Evolutionary conservation across 2,113 vertebrate genomes (phyloP).

Genomic region (Otolemur garnettii): DNA sequence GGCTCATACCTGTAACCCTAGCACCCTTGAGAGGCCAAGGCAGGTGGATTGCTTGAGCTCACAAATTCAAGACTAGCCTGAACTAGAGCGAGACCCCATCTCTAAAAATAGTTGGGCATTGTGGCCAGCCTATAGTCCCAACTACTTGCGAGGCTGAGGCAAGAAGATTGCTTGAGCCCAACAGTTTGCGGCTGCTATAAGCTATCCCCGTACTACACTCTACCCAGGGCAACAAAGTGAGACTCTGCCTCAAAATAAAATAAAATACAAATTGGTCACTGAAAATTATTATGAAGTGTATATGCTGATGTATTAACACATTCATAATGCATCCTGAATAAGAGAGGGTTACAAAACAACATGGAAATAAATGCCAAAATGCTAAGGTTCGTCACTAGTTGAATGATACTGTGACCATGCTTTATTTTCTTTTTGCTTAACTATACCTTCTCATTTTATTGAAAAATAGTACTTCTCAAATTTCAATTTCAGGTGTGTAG

Average conservation of each 20-base stretch:
- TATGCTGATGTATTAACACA: neutral
- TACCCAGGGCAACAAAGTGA: too few species aligned
- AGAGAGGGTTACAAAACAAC: neutral
- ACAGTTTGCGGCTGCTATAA: too few species aligned
- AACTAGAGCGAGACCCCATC: too few species aligned
- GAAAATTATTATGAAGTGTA: neutral
- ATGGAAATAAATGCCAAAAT: constrained; percentile 25
- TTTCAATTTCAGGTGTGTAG: neutral
- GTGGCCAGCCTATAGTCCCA: too few species aligned
- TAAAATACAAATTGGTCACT: constrained; percentile 27
- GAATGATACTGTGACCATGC: neutral
- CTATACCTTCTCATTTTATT: constrained; percentile 35
- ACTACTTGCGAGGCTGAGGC: too few species aligned
- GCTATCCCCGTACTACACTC: too few species aligned
- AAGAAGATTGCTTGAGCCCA: too few species aligned
- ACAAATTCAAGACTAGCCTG: too few species aligned
- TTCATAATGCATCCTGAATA: neutral
- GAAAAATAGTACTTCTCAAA: neutral
- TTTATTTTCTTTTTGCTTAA: neutral
- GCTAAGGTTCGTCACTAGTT: neutral
- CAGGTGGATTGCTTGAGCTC: too few species aligned
- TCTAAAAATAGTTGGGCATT: too few species aligned
- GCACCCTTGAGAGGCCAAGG: too few species aligned
- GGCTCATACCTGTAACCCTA: too few species aligned
- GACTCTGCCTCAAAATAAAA: neutral